Percentiles rank a stretch among this genome's conserved stretches.
Conservation (phyloP, 2,888 invertebrate species). For the Andrena bicolor region DNA sequence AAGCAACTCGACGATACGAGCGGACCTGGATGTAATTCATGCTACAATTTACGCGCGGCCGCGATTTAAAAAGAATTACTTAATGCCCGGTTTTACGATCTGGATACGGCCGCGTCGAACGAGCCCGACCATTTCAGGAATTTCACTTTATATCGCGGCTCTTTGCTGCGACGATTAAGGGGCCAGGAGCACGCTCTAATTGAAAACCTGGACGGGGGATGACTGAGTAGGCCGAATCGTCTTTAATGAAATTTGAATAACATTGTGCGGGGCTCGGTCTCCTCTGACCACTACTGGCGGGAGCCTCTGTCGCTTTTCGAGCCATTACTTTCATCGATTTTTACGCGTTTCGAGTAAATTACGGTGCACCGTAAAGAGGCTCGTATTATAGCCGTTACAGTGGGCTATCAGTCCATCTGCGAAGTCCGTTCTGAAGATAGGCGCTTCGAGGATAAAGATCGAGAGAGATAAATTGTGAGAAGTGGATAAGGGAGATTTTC, state of each 20-base stretch:
- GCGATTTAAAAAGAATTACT: conserved; percentile 21
- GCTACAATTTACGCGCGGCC: conserved; percentile 37
- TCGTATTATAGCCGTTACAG: not conserved
- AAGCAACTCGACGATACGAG: conserved; percentile 3
- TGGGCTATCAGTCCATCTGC: not conserved
- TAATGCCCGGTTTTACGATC: conserved; percentile 40
- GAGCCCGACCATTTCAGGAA: conserved; percentile 24
- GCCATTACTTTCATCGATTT: conserved; percentile 2
- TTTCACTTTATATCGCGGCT: conserved; percentile 18
- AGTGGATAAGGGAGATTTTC: not conserved
- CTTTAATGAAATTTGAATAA: conserved; percentile 11
- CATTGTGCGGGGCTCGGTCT: not conserved
- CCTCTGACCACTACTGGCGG: not conserved
- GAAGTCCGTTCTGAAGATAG: not conserved
- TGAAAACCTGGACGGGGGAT: conserved; percentile 14
- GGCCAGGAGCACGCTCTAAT: conserved; percentile 20
- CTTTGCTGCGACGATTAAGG: conserved; percentile 31
- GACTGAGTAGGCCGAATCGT: not conserved
- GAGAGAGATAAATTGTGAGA: too few relatives aligned
- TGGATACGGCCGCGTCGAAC: conserved; percentile 24
- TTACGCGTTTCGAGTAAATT: not conserved
- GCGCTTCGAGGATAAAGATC: not conserved
- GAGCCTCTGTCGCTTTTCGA: not conserved
- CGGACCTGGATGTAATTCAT: conserved; percentile 41
- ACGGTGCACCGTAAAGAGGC: not conserved